These are phyloP conservation scores for Gnathonemus echidnorhynchus DNA, from an alignment of 2,113 vertebrate genomes.

Conservation along the genomic window DNA sequence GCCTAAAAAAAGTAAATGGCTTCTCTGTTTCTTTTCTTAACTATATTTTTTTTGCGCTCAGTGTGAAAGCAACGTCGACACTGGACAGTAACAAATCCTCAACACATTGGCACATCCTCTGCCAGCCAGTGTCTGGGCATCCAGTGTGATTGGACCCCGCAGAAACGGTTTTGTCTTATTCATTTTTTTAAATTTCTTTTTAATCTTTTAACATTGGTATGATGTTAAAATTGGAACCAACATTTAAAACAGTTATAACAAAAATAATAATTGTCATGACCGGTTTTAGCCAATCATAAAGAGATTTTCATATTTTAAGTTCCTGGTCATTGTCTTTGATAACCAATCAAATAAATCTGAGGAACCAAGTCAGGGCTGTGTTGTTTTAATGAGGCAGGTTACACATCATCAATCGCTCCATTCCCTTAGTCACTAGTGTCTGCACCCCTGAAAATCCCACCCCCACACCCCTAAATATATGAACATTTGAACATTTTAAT, in stretches of 20 bases:
- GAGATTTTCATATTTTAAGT: slow-evolving; percentile 60
- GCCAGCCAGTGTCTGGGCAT: neutral
- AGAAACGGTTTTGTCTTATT: neutral
- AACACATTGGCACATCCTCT: slow-evolving; percentile 10
- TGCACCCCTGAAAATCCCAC: neutral
- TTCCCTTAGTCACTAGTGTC: neutral
- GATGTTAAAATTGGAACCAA: slow-evolving; percentile 57
- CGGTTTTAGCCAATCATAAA: slow-evolving; percentile 66
- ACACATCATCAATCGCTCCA: neutral
- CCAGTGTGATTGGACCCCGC: slow-evolving; percentile 15
- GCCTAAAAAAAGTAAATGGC: slow-evolving; percentile 53
- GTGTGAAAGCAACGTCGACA: slow-evolving; percentile 38
- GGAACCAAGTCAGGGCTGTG: slow-evolving; percentile 31
- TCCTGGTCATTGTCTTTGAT: slow-evolving; percentile 71
- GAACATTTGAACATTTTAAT: neutral
- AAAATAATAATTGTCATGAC: slow-evolving; percentile 45
- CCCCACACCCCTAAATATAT: neutral
- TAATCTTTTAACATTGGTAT: slow-evolving; percentile 32
- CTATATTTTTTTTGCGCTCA: slow-evolving; percentile 44
- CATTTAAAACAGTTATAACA: slow-evolving; percentile 32
- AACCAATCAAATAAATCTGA: slow-evolving; percentile 53
- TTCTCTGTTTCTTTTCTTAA: slow-evolving; percentile 9
- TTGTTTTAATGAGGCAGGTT: neutral
- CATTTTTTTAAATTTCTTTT: slow-evolving; percentile 23
- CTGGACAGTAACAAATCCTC: slow-evolving; percentile 36